Evolutionary conservation across 1,140 invertebrate genomes (phyloP), one percentile per base, ranked within the genome.

Genomic region (Cepaea nemoralis): DNA sequence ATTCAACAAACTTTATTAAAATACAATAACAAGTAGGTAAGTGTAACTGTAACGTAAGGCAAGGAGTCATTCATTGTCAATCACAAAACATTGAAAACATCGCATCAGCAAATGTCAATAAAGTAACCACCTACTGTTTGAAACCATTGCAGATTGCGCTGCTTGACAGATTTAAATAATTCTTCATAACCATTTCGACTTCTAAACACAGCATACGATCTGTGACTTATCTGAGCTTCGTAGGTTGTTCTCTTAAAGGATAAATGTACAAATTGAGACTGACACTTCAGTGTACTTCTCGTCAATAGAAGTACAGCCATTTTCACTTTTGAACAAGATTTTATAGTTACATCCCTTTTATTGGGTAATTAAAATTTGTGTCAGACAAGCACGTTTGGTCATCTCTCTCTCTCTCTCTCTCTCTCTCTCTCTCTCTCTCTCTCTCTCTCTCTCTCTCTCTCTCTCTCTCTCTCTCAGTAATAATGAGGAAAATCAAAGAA

Each of bases 371-470:
- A n/a, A n/a, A n/a, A n/a, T n/a, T n/a, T n/a, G n/a, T n/a, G n/a
- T n/a, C n/a, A n/a, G n/a, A n/a, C n/a, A n/a, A n/a, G n/a, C n/a
- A n/a, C n/a, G n/a, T n/a, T n/a, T n/a, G n/a, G n/a, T n/a, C n/a
- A 45, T 27, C 45, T 12, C 8, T 48, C 45, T 12, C 8, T 48
- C 45, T 48, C 45, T 48, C 45, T 48, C 45, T 48, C 45, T 48
- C 19, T 48, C 45, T 48, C 19, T 48, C 45, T 48, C 8, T 48
- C 19, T 48, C 19, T 77, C 33, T 77, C n/a, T 77, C 33, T 77
- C 45, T 77, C 33, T 77, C 45, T 77, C 76, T 77, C 31, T 77
- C n/a, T 77, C 55, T 35, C 55, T 77, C 33, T 63, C 8, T 55
- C 50, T 63, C 48, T 77, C 37, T 77, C 77, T 67, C 22, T 78